Percentiles rank a stretch among this genome's conserved stretches.
Conservation (phyloP, 2,888 invertebrate species). For the Kryphioiulus occultus region DNA sequence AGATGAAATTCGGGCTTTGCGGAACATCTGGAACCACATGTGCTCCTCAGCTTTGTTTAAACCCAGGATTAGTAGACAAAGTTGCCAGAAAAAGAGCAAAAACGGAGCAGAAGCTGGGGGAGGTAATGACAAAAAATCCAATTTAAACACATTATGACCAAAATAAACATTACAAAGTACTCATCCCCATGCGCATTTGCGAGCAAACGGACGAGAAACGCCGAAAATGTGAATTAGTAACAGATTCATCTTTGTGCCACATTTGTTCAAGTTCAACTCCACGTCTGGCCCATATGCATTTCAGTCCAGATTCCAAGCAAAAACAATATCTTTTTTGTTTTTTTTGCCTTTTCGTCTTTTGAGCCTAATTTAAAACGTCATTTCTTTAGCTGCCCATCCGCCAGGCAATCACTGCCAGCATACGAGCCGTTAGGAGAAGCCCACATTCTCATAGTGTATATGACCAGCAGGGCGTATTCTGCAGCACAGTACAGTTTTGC, state of each 20-base stretch:
- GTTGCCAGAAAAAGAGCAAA: neutral
- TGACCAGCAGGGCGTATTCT: too few relatives aligned
- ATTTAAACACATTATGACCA: constrained; percentile 26
- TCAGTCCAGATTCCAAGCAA: too few relatives aligned
- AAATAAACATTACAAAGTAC: constrained; percentile 30
- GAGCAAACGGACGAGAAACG: neutral
- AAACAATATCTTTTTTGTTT: too few relatives aligned
- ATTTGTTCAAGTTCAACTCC: neutral
- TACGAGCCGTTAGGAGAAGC: too few relatives aligned
- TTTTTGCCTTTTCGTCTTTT: too few relatives aligned
- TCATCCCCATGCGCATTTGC: neutral
- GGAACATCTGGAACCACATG: constrained; percentile 35
- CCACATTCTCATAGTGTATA: too few relatives aligned
- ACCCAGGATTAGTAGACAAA: neutral
- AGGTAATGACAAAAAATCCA: neutral
- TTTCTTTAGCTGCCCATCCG: too few relatives aligned
- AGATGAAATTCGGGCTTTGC: neutral
- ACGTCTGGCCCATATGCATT: neutral
- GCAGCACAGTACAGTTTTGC: too few relatives aligned
- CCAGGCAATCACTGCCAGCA: too few relatives aligned
- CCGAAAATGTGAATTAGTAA: neutral
- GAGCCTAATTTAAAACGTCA: too few relatives aligned
- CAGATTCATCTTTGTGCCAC: neutral
- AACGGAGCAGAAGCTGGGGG: neutral
- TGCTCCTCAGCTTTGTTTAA: constrained; percentile 10